phyloP scores from a whole-genome alignment of 2,888 invertebrate genomes.

The Agrochola lychnidis region DNA sequence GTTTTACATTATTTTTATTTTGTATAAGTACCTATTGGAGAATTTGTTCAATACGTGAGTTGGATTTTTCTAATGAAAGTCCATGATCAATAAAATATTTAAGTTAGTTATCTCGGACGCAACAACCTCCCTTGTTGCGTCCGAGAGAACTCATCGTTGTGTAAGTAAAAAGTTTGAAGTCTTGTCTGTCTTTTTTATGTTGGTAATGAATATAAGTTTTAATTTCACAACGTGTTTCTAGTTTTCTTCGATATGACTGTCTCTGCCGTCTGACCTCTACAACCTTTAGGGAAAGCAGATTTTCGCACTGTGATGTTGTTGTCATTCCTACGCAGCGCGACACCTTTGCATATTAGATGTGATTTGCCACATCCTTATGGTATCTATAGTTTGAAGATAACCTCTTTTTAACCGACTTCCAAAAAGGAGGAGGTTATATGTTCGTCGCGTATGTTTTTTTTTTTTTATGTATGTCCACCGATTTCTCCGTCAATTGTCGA shows the following conservation, averaged over 20 bases:
- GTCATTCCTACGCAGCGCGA: conserved; percentile 10
- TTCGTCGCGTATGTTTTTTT: too few relatives aligned
- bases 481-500: too few relatives aligned
- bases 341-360: not conserved
- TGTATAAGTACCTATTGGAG: not conserved
- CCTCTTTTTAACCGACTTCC: too few relatives aligned
- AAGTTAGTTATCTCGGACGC: not conserved
- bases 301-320: conserved; percentile 22
- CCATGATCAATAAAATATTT: not conserved
- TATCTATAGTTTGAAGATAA: not conserved
- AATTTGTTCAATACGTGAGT: not conserved
- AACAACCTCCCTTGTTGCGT: too few relatives aligned
- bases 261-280: conserved; percentile 21
- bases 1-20: too few relatives aligned
- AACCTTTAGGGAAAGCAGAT: conserved; percentile 37
- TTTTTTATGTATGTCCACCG: too few relatives aligned
- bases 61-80: not conserved
- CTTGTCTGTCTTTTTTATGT: not conserved
- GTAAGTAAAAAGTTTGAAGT: not conserved
- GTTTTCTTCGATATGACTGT: conserved; percentile 10
- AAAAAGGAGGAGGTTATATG: too few relatives aligned
- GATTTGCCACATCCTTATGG: conserved; percentile 3
- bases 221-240: conserved; percentile 11
- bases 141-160: too few relatives aligned
- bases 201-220: not conserved